Conservation (phyloP, 2,797 vertebrate species). For the Lindbergichthys nudifrons region DNA sequence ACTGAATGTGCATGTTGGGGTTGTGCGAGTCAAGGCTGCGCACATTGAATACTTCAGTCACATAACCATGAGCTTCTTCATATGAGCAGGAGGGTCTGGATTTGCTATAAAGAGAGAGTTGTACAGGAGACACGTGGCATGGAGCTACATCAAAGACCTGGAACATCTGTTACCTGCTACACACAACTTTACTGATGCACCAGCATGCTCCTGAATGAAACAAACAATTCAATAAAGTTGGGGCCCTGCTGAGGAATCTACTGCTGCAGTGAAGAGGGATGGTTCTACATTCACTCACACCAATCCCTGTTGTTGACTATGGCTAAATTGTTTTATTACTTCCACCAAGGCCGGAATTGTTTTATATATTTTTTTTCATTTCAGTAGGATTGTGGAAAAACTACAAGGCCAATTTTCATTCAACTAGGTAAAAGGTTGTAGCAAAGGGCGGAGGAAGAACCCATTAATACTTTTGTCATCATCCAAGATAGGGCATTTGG, state of each 20-base stretch:
- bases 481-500: too few relatives aligned
- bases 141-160: slow-evolving; percentile 37
- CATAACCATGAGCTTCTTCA: slow-evolving; percentile 15
- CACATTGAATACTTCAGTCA: not conserved
- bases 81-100: slow-evolving; percentile 13
- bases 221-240: slow-evolving; percentile 38
- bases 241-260: slow-evolving; percentile 32
- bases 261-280: not conserved
- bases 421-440: too few relatives aligned
- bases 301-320: not conserved
- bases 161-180: slow-evolving; percentile 48
- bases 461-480: too few relatives aligned
- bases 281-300: slow-evolving; percentile 20
- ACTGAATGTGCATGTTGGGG: not conserved
- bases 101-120: not conserved
- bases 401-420: too few relatives aligned
- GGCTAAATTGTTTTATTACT: not conserved
- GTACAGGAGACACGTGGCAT: slow-evolving; percentile 23
- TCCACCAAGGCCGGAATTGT: too few relatives aligned
- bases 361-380: too few relatives aligned
- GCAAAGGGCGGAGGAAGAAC: too few relatives aligned
- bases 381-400: too few relatives aligned
- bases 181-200: slow-evolving; percentile 35
- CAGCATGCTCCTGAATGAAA: slow-evolving; percentile 22
- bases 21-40: not conserved